Base-by-base conservation (phyloP, 2,113 vertebrate species). In the Toxotes chatareus region DNA sequence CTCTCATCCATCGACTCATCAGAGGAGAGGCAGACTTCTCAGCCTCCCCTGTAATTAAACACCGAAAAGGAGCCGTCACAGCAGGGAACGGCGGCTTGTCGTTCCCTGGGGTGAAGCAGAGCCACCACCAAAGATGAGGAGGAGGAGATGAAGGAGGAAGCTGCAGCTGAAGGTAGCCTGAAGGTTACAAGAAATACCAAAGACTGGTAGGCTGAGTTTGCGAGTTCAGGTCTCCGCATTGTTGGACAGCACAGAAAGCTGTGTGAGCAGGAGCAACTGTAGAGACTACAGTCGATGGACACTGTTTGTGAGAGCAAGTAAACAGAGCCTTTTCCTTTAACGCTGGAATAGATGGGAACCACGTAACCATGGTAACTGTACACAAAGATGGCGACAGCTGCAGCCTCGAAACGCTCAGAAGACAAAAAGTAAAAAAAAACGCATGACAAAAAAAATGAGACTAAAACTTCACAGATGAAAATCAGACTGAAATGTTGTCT, bases 11-110 rank as follows among this genome's bases (percentile, higher is more conserved):
- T 49, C 66, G 69, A 73, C 64, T 70, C 78, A 78, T 87, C 90
- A 63, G 77, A 85, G 57, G 77, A 84, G 85, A 90, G 80, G 75
- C 84, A 80, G 83, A 88, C 88, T 78, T 87, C 89, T 92, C 91
- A 86, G 89, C 90, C 84, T 91, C 90, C 84, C 72, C 86, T 90
- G 89, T 95, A 95, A 95, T 95, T 95, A 95, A 94, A 91, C 90
- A 91, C 77, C 55, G 57, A 76, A 71, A 84, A 90, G 79, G 89
- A 90, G 90, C 59, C 57, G 49, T 75, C 87, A 57, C 79, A 73
- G 91, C 76, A 72, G 91, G 90, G 82, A 88, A 57, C 78, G 72
- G 63, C 59, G 84, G 82, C 85, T 79, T 60, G 40, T 60, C 14
- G 12, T 74, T 86, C 90, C 83, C 90, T 19, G 69, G 87, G 91